phyloP scores from a whole-genome alignment of 2,797 vertebrate genomes.

The Crypturellus tataupa region DNA sequence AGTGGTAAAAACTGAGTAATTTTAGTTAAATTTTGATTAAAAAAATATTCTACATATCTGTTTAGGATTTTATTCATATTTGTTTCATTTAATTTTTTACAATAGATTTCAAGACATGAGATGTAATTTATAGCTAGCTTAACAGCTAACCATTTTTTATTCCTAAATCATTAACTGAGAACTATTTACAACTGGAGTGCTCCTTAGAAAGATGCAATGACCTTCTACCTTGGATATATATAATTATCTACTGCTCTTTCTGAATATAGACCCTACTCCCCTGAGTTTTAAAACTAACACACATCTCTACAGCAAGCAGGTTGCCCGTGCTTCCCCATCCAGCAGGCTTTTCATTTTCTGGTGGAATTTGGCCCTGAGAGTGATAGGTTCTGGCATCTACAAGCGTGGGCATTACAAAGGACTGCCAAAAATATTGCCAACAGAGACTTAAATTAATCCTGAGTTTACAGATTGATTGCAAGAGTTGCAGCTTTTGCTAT shows the following conservation, averaged over 20 bases:
- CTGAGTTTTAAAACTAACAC: not conserved
- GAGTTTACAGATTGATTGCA: not conserved
- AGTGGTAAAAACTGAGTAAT: not conserved
- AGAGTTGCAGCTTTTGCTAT: not conserved
- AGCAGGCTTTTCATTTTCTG: not conserved
- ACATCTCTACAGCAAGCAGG: not conserved
- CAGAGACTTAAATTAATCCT: not conserved
- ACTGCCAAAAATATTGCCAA: not conserved
- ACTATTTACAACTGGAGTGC: not conserved
- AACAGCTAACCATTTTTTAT: not conserved
- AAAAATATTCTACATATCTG: not conserved
- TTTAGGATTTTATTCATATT: conserved; percentile 10
- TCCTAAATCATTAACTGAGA: not conserved
- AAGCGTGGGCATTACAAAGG: not conserved
- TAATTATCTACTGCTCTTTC: not conserved
- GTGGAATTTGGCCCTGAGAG: not conserved
- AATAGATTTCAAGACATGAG: not conserved
- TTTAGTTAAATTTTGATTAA: not conserved
- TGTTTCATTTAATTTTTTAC: not conserved
- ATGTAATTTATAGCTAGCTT: not conserved
- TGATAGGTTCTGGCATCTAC: not conserved
- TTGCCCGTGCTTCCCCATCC: not conserved
- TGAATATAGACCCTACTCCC: not conserved
- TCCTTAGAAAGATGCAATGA: not conserved
- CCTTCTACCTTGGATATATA: not conserved